Base-by-base conservation (phyloP, 2,888 invertebrate genomes). In the Coenonympha arcania region DNA sequence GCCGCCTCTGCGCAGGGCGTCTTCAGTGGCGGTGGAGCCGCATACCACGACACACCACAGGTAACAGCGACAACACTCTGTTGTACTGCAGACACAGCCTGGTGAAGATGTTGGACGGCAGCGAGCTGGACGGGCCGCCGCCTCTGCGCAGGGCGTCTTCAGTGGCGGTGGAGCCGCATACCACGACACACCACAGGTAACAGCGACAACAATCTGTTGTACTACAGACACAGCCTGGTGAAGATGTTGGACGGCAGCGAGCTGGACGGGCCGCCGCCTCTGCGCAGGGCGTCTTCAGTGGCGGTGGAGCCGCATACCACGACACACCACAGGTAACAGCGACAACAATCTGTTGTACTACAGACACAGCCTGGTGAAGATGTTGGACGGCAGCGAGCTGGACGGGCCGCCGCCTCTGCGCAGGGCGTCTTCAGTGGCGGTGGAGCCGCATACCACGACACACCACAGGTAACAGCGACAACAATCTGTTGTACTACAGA, bases 301-400 rank as follows among this genome's bases (percentile, higher is more conserved):
- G n/a, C n/a, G n/a, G n/a, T n/a, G n/a, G n/a, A n/a, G n/a, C n/a
- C n/a, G n/a, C n/a, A n/a, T n/a, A n/a, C n/a, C n/a, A n/a, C n/a
- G n/a, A n/a, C n/a, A n/a, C n/a, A n/a, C n/a, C n/a, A n/a, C n/a
- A n/a, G n/a, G n/a, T n/a, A n/a, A n/a, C n/a, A n/a, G n/a, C n/a
- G n/a, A n/a, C n/a, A n/a, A n/a, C n/a, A n/a, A n/a, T n/a, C n/a
- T n/a, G n/a, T n/a, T n/a, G n/a, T 24, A 1, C 6, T 20, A 11
- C 71, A 90, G 92, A 54, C 93, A 93, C 65, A 93, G 93, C 66
- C 82, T 93, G 64, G 92, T 94, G 47, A 93, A 93, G 79, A 92
- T 92, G 89, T 66, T 93, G 61, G 93, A 93, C 61, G 90, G 80
- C 54, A 79, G 81, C 56, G 92, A 92, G 65, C 71, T 92, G 63